These are phyloP conservation scores for Pelmatolapia mariae DNA, from an alignment of 2,113 vertebrate species.

Conservation along the genomic window DNA sequence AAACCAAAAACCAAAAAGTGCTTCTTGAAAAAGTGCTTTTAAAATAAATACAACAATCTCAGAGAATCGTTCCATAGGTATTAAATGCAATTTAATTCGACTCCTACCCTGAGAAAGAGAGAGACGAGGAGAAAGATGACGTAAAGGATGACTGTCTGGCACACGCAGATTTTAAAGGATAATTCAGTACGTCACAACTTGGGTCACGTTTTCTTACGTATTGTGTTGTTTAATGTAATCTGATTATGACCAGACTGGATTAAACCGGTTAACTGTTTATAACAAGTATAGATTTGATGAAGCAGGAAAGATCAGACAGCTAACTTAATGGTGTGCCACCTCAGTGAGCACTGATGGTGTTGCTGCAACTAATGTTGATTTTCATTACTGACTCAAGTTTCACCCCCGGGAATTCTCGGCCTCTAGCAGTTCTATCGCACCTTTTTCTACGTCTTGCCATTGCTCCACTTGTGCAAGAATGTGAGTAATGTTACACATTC, in stretches of 20 bases:
- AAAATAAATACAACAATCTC: slow-evolving; percentile 55
- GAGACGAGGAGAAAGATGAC: slow-evolving; percentile 33
- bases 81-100: slow-evolving; percentile 30
- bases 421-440: neutral
- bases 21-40: slow-evolving; percentile 54
- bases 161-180: neutral
- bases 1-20: slow-evolving; percentile 41
- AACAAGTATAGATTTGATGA: neutral
- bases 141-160: slow-evolving; percentile 17
- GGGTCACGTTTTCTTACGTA: neutral
- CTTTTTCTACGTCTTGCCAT: neutral
- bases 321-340: neutral
- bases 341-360: neutral
- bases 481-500: neutral
- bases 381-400: neutral
- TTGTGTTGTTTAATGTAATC: neutral
- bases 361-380: neutral
- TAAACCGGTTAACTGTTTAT: neutral
- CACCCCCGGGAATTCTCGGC: neutral
- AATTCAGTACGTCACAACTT: neutral
- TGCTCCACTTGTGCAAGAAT: neutral
- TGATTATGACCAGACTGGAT: neutral
- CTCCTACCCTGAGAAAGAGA: slow-evolving; percentile 61
- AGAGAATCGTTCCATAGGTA: slow-evolving; percentile 20
- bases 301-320: neutral